Evolutionary conservation across 2,113 vertebrate genomes (phyloP).

Genomic region (Xiphias gladius): DNA sequence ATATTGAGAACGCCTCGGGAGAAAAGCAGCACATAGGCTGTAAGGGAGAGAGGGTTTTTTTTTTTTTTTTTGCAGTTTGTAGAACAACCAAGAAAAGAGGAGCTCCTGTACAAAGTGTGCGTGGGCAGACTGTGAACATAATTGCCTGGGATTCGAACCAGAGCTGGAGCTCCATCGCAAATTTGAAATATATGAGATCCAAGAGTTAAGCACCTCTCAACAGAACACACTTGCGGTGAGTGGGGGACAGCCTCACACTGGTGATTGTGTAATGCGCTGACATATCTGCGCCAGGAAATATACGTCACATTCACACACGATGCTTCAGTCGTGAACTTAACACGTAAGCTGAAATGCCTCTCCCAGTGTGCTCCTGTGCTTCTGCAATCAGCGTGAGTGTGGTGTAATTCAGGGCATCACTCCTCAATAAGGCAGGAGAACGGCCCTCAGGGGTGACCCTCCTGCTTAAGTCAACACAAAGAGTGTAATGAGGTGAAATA

Average conservation of each 20-base stretch:
- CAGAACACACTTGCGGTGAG: constrained; percentile 28
- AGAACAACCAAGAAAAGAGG: constrained; percentile 63
- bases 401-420: constrained; percentile 69
- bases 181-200: constrained; percentile 44
- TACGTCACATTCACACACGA: constrained; percentile 1
- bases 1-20: constrained; percentile 56
- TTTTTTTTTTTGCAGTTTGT: constrained; percentile 54
- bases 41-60: constrained; percentile 17
- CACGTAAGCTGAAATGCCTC: constrained; percentile 21
- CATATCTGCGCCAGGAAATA: constrained; percentile 6
- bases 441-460: constrained; percentile 69
- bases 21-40: constrained; percentile 46
- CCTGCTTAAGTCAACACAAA: constrained; percentile 79
- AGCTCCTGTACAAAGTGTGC: constrained; percentile 49
- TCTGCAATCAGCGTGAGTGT: constrained; percentile 26
- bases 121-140: constrained; percentile 55
- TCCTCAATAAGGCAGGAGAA: constrained; percentile 66
- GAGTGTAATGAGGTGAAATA: constrained; percentile 77
- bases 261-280: constrained; percentile 29
- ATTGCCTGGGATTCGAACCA: constrained; percentile 57
- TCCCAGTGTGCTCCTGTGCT: constrained; percentile 20
- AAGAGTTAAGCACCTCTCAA: constrained; percentile 53
- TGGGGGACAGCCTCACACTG: constrained; percentile 19
- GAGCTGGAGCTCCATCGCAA: constrained; percentile 37
- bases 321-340: constrained; percentile 10